Base-by-base conservation (phyloP, 2,113 vertebrate species). In the Geococcyx californianus region DNA sequence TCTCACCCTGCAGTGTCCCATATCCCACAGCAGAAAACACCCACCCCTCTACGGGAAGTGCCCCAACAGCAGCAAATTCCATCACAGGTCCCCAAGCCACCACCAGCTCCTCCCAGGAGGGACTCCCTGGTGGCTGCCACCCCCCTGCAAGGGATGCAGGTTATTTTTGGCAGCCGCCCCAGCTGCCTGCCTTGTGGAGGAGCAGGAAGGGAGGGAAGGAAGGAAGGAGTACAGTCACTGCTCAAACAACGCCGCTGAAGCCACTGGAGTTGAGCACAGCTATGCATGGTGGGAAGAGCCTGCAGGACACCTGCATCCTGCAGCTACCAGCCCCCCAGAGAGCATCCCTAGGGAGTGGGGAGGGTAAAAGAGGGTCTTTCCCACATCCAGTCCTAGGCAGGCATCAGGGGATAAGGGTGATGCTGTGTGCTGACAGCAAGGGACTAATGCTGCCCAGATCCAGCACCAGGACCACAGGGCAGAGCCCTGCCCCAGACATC, bases 221-320 rank as follows among this genome's bases (percentile, higher is more conserved):
- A 47, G 84, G n/a, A 55, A 56, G 58, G 2, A 47, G 74, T 15
- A 38, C 2, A 19, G 40, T 17, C 7, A 1, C 58, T 24, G 40
- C 58, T 66, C 67, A 67, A 28, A 78, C 59, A 54, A 24, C 6
- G 3, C 24, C 3, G 23, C 62, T 5, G 5, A 51, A 84, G 47
- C 58, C 52, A 25, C 0, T 0, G n/a, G 55, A 26, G 16, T 0
- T 24, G 34, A 47, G 36, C 7, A 4, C 40, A 84, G 74, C 45
- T 36, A 1, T 9, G 19, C 21, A 10, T 0, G 1, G 34, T 33
- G 80, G 54, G 63, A 62, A 83, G 51, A 80, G 44, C 33, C 52
- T 44, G n/a, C 42, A 44, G 40, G 51, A 62, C 88, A 82, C 44
- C 74, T 85, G 47, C 66, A 83, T 51, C 58, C 70, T 83, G 62